Evolutionary conservation across 2,888 invertebrate species (phyloP), one percentile per base, ranked within the genome.

Genomic region (Conchocele bisecta): DNA sequence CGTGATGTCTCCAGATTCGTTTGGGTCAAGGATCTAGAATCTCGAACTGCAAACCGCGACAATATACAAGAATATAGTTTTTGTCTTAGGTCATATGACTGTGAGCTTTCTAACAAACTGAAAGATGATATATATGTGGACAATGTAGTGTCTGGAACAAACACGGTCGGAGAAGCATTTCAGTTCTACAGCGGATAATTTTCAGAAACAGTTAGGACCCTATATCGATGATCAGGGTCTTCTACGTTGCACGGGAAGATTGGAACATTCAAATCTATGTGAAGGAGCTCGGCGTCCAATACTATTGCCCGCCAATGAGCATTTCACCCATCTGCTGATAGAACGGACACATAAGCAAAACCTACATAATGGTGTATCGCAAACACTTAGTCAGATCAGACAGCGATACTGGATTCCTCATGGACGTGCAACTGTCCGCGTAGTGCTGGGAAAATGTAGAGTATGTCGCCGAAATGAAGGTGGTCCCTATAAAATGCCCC

Each of bases 351-450:
- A 60, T 37, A 37, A 33, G 37, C 4, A 53, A 20, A 6, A 0
- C 20, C n/a, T 67, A 1, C 67, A 67, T 53, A 24, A 46, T 50
- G 66, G 66, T 29, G 50, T 50, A 20, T 66, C 58, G 0, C 66
- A 66, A 50, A 35, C 50, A 0, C 17, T 58, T 2, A 31, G 22
- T 15, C 1, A 5, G 5, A 2, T 59, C 1, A 28, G 67, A 33
- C 15, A 53, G 0, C 20, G 35, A 31, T 67, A 28, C 20, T 59
- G 58, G 67, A 66, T 66, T 6, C 59, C 67, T 20, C 28, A 35
- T 24, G 58, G 66, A 9, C 44, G 66, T 1, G 42, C 66, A 28
- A 51, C 26, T 5, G 46, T 66, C 5, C 48, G 57, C 26, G 11
- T 26, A 9, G 50, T 59, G 3, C 17, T 70, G 15, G 2, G 37